phyloP scores from a whole-genome alignment of 2,797 vertebrate species.

The Ibycter americanus region DNA sequence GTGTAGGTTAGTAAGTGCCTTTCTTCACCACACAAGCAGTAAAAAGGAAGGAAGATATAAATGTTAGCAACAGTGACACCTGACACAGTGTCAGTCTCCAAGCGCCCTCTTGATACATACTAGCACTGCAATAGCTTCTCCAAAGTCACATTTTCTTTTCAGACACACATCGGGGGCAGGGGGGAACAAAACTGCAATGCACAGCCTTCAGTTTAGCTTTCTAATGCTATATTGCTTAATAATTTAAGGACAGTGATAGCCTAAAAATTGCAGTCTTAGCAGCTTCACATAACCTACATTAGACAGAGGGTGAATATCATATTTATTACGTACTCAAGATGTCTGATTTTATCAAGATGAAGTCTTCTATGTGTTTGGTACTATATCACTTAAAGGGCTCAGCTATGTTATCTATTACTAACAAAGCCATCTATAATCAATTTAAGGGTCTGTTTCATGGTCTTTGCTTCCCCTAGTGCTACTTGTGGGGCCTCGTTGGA shows the following conservation, averaged over 20 bases:
- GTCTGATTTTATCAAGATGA: constrained; percentile 48
- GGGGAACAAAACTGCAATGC: neutral
- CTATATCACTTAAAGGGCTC: constrained; percentile 24
- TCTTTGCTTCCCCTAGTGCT: neutral
- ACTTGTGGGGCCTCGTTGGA: neutral
- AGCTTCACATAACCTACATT: constrained; percentile 50
- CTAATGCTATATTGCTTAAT: constrained; percentile 53
- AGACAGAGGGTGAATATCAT: constrained; percentile 36
- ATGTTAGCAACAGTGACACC: neutral
- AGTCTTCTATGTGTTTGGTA: neutral
- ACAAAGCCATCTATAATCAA: neutral
- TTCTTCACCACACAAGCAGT: neutral
- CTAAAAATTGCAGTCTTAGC: constrained; percentile 62
- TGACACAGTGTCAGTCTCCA: neutral
- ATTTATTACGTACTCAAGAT: constrained; percentile 60
- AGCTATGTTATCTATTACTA: constrained; percentile 1
- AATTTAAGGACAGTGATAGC: constrained; percentile 66
- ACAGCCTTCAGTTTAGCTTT: constrained; percentile 33
- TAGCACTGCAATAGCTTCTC: neutral
- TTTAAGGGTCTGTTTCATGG: neutral
- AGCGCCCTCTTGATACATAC: neutral
- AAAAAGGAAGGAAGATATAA: neutral
- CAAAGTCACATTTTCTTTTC: neutral
- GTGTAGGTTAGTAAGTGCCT: neutral
- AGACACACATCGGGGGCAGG: neutral